Evolutionary conservation across 2,113 vertebrate genomes (phyloP).

Genomic region (Sinosuthora webbiana): DNA sequence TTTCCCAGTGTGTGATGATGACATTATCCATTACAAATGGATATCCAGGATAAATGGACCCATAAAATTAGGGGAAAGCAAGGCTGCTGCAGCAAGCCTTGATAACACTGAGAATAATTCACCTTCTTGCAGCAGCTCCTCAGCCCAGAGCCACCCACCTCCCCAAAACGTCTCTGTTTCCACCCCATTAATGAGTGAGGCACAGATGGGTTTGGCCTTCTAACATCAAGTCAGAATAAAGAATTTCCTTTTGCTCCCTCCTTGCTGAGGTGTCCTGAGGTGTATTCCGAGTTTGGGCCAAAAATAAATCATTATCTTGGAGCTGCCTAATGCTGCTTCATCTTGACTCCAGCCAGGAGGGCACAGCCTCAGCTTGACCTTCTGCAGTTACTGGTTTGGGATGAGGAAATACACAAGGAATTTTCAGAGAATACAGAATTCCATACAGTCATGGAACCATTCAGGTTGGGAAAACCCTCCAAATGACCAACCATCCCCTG

Average conservation of each 20-base stretch:
- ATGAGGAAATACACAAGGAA: not conserved
- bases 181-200: rapidly evolving
- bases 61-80: not conserved
- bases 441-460: not conserved
- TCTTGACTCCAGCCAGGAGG: not conserved
- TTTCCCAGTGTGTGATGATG: not conserved
- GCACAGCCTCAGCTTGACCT: rapidly evolving
- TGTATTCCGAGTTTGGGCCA: not conserved
- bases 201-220: not conserved
- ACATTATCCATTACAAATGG: not conserved
- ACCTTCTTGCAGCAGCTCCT: not conserved
- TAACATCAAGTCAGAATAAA: not conserved
- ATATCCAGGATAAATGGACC: not conserved
- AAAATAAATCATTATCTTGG: not conserved
- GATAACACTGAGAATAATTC: rapidly evolving
- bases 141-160: not conserved
- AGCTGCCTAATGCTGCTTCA: not conserved
- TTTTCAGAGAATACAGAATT: not conserved
- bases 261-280: not conserved
- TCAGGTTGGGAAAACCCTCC: not conserved
- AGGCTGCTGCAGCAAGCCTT: not conserved
- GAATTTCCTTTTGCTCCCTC: not conserved
- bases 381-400: rapidly evolving
- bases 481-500: not conserved
- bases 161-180: not conserved